These are phyloP conservation scores for Caracal caracal DNA, from an alignment of 2,113 vertebrate species.

Conservation along the genomic window DNA sequence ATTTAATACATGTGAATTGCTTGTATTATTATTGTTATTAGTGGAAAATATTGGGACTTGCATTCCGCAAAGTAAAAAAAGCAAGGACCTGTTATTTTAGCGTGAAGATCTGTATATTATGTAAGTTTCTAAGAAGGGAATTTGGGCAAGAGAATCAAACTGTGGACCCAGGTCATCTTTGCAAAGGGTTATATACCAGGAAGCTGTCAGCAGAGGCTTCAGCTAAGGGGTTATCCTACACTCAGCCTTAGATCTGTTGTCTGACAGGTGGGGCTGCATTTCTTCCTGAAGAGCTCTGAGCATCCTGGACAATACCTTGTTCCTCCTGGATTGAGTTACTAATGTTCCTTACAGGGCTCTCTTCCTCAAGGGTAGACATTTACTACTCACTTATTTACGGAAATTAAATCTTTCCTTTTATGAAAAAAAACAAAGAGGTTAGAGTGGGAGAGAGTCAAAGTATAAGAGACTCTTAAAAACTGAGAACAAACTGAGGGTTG, in stretches of 20 bases:
- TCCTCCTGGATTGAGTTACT: constrained; percentile 53
- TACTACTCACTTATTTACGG: constrained; percentile 18
- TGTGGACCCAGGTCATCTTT: neutral
- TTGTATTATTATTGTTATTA: neutral
- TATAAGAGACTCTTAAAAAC: too few species aligned
- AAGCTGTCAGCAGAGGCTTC: neutral
- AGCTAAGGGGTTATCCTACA: neutral
- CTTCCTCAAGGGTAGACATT: constrained; percentile 57
- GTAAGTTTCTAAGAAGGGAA: constrained; percentile 3
- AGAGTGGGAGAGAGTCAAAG: too few species aligned
- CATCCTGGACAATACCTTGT: neutral
- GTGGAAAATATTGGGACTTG: neutral
- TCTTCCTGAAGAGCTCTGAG: neutral
- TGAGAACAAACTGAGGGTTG: too few species aligned
- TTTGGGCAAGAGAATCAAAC: constrained; percentile 9
- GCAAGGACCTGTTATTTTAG: neutral
- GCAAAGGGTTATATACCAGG: neutral
- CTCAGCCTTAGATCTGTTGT: neutral
- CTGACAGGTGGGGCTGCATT: neutral
- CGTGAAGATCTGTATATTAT: neutral
- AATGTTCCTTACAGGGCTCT: neutral
- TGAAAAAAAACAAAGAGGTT: too few species aligned
- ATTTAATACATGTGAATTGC: neutral
- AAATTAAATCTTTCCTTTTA: constrained; percentile 55
- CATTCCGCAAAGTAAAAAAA: constrained; percentile 37